Base-by-base conservation (phyloP, 2,888 invertebrate species). In the Yponomeuta plumbellus region DNA sequence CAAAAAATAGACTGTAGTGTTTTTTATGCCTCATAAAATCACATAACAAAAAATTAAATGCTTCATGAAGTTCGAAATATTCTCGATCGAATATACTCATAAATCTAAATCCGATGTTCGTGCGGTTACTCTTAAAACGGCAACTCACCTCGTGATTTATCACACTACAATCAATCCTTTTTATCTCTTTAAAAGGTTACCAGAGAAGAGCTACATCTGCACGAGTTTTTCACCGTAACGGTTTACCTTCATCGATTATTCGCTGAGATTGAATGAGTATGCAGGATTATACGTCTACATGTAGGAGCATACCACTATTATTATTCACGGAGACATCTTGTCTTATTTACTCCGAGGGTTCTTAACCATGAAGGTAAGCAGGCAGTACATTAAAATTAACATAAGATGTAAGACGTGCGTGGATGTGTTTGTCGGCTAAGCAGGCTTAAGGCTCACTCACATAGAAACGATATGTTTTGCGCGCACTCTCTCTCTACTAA, bases 371-470 rank as follows among this genome's bases (percentile, higher is more conserved):
- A 52, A 8, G 44, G 44, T 52, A 52, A 52, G 44, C 17, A 52
- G 44, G 17, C 44, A 52, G 44, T 52, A 52, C 44, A 52, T 52
- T 52, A 52, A 52, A 52, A 52, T 52, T 52, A 52, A 52, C 44
- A 52, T 52, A 52, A 52, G 44, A 52, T 17, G 44, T 17, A 52
- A 52, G 10, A 52, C 44, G 44, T 52, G 44, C 44, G 44, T 52
- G 44, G 44, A 52, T 13, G 59, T 59, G 23, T 59, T 59, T 59
- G 11, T 59, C 59, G 23, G 58, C 59, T 59, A 59, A 59, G 59
- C 59, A 22, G 22, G 59, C 59, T 59, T 59, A 59, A 13, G 13
- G 23, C 13, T 22, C 59, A 21, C 21, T 59, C 23, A 59, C 59
- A 23, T 22, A 59, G 59, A 59, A 21, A 21, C 59, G 13, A 52